phyloP scores from a whole-genome alignment of 2,888 invertebrate species.

The Synanthedon formicaeformis region DNA sequence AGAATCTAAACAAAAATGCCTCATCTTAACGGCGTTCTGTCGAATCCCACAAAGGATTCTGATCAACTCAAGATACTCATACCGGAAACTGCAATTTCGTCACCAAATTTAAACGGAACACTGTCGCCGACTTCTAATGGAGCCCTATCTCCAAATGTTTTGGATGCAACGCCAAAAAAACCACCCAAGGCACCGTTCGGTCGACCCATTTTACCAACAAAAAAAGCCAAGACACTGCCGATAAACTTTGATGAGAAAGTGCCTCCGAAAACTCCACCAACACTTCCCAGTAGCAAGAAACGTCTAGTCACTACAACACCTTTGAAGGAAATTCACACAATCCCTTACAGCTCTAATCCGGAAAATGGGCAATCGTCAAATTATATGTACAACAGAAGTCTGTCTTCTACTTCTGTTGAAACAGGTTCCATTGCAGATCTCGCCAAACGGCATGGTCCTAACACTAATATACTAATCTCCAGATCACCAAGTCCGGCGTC shows the following conservation, averaged over 20 bases:
- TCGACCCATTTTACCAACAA: constrained; percentile 52
- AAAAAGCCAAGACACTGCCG: constrained; percentile 59
- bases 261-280: constrained; percentile 35
- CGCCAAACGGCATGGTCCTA: constrained; percentile 49
- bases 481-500: constrained; percentile 72
- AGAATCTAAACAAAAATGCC: constrained; percentile 46
- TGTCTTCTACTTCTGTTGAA: constrained; percentile 50
- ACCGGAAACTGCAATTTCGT: constrained; percentile 31
- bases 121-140: constrained; percentile 32
- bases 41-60: constrained; percentile 11
- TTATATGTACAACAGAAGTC: constrained; percentile 50
- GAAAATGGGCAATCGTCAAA: constrained; percentile 50
- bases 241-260: constrained; percentile 55
- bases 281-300: constrained; percentile 44
- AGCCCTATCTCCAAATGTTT: constrained; percentile 22
- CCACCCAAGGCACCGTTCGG: constrained; percentile 50
- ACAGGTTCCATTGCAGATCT: constrained; percentile 63
- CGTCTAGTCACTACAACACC: constrained; percentile 49
- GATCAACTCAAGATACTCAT: constrained; percentile 43
- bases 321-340: constrained; percentile 53
- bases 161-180: constrained; percentile 55
- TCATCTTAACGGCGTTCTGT: constrained; percentile 27
- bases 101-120: constrained; percentile 43
- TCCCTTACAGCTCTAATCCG: constrained; percentile 22
- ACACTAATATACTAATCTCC: constrained; percentile 41